Conservation (phyloP, 2,888 invertebrate genomes). For the Sinodicranocentrus sp. region DNA sequence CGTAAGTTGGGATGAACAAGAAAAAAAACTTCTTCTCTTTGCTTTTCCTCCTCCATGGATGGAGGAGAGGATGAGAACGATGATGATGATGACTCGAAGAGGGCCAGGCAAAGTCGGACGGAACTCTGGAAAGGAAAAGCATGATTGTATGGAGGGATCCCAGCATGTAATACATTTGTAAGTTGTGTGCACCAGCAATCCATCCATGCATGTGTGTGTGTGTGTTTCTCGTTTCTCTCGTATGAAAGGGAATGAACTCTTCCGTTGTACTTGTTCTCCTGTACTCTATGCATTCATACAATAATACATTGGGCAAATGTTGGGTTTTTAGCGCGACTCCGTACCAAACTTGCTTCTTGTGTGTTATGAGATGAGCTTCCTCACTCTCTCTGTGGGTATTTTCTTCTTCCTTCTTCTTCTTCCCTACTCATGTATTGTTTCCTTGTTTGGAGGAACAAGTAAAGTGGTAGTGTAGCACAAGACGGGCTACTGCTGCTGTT, state of each 20-base stretch:
- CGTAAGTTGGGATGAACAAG: no score
- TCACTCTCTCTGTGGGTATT: neutral
- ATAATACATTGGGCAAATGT: neutral
- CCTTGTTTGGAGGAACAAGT: no score
- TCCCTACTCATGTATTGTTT: no score
- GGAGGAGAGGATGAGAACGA: neutral
- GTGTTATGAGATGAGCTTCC: neutral
- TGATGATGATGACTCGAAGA: neutral
- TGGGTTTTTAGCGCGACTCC: constrained; percentile 3
- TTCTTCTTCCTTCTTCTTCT: neutral
- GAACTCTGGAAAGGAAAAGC: constrained; percentile 15
- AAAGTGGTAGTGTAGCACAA: no score
- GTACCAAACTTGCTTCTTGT: neutral
- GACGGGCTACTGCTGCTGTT: no score
- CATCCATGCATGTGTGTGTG: constrained; percentile 58
- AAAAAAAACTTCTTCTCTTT: neutral
- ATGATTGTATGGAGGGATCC: neutral
- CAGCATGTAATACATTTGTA: neutral
- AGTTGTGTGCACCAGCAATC: neutral
- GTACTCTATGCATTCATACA: constrained; percentile 25
- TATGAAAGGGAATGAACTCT: constrained; percentile 64
- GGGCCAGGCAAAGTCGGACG: neutral
- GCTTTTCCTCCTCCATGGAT: neutral
- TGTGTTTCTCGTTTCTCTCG: constrained; percentile 52
- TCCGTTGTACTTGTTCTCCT: constrained; percentile 54